Evolutionary conservation across 2,113 vertebrate genomes (phyloP).

Genomic region (Apus apus): DNA sequence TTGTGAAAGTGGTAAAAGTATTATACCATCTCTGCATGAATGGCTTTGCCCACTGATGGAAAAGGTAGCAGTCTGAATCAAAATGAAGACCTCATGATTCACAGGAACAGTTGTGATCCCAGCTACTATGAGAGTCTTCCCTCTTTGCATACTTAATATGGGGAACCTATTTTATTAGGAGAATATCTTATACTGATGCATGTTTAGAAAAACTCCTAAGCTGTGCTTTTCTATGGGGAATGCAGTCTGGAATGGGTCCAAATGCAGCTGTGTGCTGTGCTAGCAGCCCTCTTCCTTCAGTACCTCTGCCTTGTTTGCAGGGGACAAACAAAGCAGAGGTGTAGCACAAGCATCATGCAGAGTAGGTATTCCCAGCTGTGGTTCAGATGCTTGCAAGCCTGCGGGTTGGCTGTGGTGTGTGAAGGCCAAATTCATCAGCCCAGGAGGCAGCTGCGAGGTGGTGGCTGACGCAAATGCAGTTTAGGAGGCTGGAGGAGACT

Average conservation of each 20-base stretch:
- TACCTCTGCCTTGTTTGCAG: not conserved
- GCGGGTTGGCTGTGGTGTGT: fast-evolving
- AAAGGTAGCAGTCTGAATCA: not conserved
- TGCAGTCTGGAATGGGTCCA: fast-evolving
- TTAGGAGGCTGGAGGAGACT: fast-evolving
- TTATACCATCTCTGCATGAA: not conserved
- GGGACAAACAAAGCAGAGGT: not conserved
- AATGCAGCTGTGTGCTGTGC: fast-evolving
- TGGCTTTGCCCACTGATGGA: not conserved
- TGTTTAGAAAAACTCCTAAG: not conserved
- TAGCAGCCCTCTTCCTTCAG: not conserved
- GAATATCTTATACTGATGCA: fast-evolving
- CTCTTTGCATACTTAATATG: not conserved
- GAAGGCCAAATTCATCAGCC: fast-evolving
- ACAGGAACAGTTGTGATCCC: not conserved
- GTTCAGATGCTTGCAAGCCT: not conserved
- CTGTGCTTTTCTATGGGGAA: not conserved
- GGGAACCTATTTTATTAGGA: not conserved
- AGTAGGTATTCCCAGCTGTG: fast-evolving
- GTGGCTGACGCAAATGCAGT: fast-evolving
- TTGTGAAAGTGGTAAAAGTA: not conserved
- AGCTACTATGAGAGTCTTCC: not conserved
- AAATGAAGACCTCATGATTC: not conserved
- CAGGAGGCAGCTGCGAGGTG: not conserved
- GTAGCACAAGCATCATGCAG: fast-evolving